These are phyloP conservation scores for Acrocephalus arundinaceus DNA, from an alignment of 2,113 vertebrate species.

Conservation along the genomic window DNA sequence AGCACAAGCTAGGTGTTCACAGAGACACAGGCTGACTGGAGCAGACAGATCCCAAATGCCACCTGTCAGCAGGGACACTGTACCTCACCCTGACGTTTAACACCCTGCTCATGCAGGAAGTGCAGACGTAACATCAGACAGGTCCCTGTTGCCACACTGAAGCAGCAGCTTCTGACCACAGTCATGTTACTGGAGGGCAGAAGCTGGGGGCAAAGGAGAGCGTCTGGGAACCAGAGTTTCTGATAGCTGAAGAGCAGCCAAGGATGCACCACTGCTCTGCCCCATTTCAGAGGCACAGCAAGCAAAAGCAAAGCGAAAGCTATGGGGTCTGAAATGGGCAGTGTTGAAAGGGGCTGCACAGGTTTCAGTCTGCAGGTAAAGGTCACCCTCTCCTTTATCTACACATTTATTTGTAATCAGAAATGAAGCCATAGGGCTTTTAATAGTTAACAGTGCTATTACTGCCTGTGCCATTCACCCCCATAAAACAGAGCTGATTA, in stretches of 20 bases:
- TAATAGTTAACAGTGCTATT: neutral
- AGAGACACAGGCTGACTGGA: neutral
- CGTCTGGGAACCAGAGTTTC: neutral
- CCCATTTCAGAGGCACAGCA: neutral
- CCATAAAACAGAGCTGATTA: neutral
- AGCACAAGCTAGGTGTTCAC: neutral
- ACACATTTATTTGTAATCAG: neutral
- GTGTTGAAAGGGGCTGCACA: fast-evolving
- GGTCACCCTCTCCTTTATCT: neutral
- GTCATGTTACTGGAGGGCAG: fast-evolving
- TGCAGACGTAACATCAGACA: neutral
- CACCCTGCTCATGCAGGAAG: fast-evolving
- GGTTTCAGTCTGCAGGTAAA: neutral
- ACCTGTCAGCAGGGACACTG: neutral
- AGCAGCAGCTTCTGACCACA: neutral
- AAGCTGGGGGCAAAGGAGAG: neutral
- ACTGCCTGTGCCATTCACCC: neutral
- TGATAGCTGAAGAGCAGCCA: neutral
- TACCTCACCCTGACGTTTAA: neutral
- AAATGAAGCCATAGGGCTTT: neutral
- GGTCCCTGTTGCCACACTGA: neutral
- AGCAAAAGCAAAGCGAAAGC: fast-evolving
- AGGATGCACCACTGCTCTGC: neutral
- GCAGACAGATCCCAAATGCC: neutral
- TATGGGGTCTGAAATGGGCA: fast-evolving